A percentile compares a stretch with the other conserved stretches of the same genome.
Evolutionary conservation across 2,113 vertebrate species (phyloP).

Genomic region (Takifugu bimaculatus): DNA sequence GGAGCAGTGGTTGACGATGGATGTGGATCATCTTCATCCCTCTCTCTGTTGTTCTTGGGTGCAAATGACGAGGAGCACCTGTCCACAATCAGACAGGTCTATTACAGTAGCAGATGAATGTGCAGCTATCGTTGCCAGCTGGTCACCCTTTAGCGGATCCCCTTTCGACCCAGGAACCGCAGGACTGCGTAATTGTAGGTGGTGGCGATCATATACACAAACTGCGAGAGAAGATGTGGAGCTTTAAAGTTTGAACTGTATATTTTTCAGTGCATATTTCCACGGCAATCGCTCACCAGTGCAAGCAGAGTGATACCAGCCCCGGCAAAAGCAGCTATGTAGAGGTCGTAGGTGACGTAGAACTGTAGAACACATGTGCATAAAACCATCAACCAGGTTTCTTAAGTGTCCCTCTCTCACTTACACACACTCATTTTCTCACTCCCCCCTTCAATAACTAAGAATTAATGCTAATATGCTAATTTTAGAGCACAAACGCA

Average conservation of each 20-base stretch:
- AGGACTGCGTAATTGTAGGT: constrained; percentile 98
- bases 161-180: constrained; percentile 92
- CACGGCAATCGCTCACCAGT: constrained; percentile 80
- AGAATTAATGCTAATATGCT: background rate
- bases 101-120: constrained; percentile 29
- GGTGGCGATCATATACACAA: constrained; percentile 88
- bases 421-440: background rate
- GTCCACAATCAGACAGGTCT: constrained; percentile 42
- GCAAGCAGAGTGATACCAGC: constrained; percentile 89
- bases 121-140: constrained; percentile 18
- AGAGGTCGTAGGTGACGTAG: constrained; percentile 93
- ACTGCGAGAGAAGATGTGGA: constrained; percentile 66
- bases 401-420: background rate
- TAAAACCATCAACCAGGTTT: too few relatives aligned
- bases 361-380: constrained; percentile 75
- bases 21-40: constrained; percentile 59
- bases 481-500: background rate
- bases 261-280: background rate
- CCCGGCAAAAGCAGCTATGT: constrained; percentile 91
- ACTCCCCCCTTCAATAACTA: background rate
- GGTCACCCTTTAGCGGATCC: constrained; percentile 76
- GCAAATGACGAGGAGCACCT: constrained; percentile 24
- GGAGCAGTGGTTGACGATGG: constrained; percentile 19
- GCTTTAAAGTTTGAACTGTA: background rate
- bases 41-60: constrained; percentile 49